Percentiles rank a stretch among this genome's conserved stretches.
Conservation (phyloP, 2,888 invertebrate genomes). For the Tridacna crocea region DNA sequence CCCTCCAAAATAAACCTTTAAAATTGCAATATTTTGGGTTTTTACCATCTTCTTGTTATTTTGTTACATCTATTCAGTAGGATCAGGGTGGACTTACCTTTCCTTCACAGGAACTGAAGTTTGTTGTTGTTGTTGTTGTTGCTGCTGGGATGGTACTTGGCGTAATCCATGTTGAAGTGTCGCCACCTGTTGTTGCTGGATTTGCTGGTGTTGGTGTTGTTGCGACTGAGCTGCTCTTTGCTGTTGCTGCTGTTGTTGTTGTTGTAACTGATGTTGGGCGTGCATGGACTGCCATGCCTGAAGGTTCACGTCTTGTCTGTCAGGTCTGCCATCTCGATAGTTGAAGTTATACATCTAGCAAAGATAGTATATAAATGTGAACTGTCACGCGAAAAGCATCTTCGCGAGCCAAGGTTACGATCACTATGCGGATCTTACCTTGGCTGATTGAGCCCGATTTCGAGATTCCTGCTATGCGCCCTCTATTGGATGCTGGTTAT, state of each 20-base stretch:
- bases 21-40: no score
- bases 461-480: no score
- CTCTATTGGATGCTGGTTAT: no score
- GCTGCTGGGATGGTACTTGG: constrained; percentile 27
- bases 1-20: no score
- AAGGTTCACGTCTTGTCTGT: constrained; percentile 8
- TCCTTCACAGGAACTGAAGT: neutral
- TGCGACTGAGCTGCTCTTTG: constrained; percentile 10
- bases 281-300: constrained; percentile 37
- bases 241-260: constrained; percentile 6
- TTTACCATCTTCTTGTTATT: no score
- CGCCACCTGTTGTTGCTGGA: neutral
- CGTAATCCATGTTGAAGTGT: neutral
- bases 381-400: no score
- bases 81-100: neutral
- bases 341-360: constrained; percentile 51
- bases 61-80: no score
- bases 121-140: constrained; percentile 27
- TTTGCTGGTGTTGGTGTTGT: constrained; percentile 23
- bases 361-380: no score
- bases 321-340: constrained; percentile 43
- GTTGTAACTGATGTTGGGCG: constrained; percentile 26
- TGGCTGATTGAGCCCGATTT: no score
- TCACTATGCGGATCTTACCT: no score
- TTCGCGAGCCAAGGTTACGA: no score